Evolutionary conservation across 2,888 invertebrate genomes (phyloP), one percentile per base, ranked within the genome.

Genomic region (Leptogaster cylindrica): DNA sequence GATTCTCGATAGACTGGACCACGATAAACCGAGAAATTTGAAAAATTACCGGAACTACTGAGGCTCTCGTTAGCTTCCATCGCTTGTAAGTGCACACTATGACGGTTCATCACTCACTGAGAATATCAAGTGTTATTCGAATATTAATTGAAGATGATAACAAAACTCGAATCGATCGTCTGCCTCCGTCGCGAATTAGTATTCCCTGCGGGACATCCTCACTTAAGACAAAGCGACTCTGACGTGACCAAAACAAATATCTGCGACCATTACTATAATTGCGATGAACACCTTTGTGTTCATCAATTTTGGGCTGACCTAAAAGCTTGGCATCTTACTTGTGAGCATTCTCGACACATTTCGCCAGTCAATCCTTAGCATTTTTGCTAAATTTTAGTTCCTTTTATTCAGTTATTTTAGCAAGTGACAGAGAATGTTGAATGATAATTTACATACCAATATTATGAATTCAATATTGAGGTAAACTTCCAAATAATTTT

Each of bases 181-280:
- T 55, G 64, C 28, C 66, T 48, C 66, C 66, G 66, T 67, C 64
- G 31, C 52, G 63, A 66, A 58, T 51, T 65, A 65, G 36, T 65
- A 65, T 65, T 65, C 58, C 36, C 39, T 28, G 20, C 61, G 64
- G 64, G 64, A 25, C 23, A 31, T 18, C 48, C 12, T 31, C 0
- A 8, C 46, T 64, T 33, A 27, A 64, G 48, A 48, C 33, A 33
- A 23, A 33, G 64, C 50, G 50, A 14, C 4, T 41, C 10, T 63
- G 58, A 65, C 65, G 65, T 58, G 50, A 68, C 66, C 65, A 68
- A 58, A 67, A 48, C 63, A 61, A 50, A 61, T 67, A 23, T 20
- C 33, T 23, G 14, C 64, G 20, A 25, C 18, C 44, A 63, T 44
- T 41, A 63, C 27, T 28, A 41, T 61, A 61, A 61, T 44, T 61